Evolutionary conservation across 2,797 vertebrate genomes (phyloP).

Genomic region (Tarsius wallacei): DNA sequence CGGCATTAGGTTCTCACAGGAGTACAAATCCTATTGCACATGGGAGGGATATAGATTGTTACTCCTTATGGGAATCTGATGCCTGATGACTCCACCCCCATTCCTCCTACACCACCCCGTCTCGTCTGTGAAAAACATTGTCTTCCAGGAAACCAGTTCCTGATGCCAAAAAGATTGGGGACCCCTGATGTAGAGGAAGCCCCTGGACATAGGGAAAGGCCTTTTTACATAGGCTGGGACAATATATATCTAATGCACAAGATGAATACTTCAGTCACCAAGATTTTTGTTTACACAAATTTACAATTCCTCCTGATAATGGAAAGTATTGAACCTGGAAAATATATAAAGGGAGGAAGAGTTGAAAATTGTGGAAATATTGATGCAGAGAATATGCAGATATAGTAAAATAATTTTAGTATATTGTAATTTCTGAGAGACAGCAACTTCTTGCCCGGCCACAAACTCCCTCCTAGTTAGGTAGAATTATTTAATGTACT

Average conservation of each 20-base stretch:
- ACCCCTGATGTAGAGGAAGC: not conserved
- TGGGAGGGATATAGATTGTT: too few species aligned
- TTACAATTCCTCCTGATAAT: conserved; percentile 26
- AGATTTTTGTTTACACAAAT: not conserved
- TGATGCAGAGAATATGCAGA: not conserved
- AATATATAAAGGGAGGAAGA: not conserved
- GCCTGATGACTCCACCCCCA: too few species aligned
- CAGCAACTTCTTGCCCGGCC: not conserved
- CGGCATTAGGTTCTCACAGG: too few species aligned
- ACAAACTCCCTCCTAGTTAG: not conserved
- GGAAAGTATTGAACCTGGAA: not conserved
- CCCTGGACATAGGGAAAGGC: not conserved
- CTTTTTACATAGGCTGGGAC: not conserved
- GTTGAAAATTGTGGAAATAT: conserved; percentile 43
- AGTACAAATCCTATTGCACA: too few species aligned
- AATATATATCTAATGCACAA: not conserved
- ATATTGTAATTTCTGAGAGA: not conserved
- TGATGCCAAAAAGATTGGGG: too few species aligned
- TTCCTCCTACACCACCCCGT: too few species aligned
- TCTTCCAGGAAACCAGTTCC: too few species aligned
- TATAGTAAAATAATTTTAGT: conserved; percentile 50
- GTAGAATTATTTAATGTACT: conserved; percentile 76
- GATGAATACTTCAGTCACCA: not conserved
- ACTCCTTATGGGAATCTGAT: too few species aligned
- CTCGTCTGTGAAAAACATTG: too few species aligned